Percentiles rank a stretch among this genome's conserved stretches.
Evolutionary conservation across 2,888 invertebrate species (phyloP).

Genomic region (Hofmannophila pseudospretella): DNA sequence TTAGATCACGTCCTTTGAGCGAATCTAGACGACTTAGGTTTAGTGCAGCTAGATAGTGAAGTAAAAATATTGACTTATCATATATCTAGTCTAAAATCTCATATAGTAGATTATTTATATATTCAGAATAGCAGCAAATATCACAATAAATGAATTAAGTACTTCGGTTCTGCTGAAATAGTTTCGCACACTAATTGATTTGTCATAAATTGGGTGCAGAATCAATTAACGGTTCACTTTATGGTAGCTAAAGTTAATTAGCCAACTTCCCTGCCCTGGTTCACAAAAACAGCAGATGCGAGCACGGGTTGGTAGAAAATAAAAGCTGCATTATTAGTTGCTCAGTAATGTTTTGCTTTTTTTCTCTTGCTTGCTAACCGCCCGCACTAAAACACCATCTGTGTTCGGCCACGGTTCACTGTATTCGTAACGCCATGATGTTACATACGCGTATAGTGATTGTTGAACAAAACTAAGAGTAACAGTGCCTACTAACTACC

Average conservation of each 20-base stretch:
- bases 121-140: too few species aligned
- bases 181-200: slow-evolving; percentile 37
- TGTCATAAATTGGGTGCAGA: slow-evolving; percentile 56
- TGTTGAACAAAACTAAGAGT: slow-evolving; percentile 2
- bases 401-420: slow-evolving; percentile 48
- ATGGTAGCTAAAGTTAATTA: slow-evolving; percentile 66
- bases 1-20: slow-evolving; percentile 10
- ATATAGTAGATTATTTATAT: too few species aligned
- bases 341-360: slow-evolving; percentile 58
- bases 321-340: slow-evolving; percentile 67
- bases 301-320: slow-evolving; percentile 34
- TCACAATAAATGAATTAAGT: too few species aligned
- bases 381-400: slow-evolving; percentile 62
- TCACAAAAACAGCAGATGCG: slow-evolving; percentile 72
- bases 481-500: too few species aligned
- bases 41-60: too few species aligned
- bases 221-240: slow-evolving; percentile 59
- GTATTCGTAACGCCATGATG: slow-evolving; percentile 16
- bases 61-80: too few species aligned
- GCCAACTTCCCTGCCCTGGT: slow-evolving; percentile 48
- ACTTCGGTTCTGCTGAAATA: too few species aligned
- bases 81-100: too few species aligned
- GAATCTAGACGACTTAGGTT: too few species aligned
- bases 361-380: slow-evolving; percentile 54
- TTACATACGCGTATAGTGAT: slow-evolving; percentile 32